Percentiles rank a stretch among this genome's conserved stretches.
phyloP scores from a whole-genome alignment of 1,140 invertebrate species.

The Diachasma alloeum region DNA sequence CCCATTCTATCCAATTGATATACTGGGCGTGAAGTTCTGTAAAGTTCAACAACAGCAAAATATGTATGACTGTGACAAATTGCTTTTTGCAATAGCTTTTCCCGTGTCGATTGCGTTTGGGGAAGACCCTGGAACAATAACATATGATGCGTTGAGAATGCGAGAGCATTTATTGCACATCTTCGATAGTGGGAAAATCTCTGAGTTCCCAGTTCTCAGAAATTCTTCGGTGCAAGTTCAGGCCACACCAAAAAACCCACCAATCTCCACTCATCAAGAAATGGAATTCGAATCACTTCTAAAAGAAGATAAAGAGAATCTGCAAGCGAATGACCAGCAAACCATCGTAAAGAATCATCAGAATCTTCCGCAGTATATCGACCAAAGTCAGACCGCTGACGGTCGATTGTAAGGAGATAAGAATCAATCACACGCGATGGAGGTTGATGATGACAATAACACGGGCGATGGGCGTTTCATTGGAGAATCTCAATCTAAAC shows the following conservation, averaged over 20 bases:
- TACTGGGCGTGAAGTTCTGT: too few species aligned
- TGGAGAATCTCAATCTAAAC: neutral
- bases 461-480: neutral
- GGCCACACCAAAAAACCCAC: too few species aligned
- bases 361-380: too few species aligned
- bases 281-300: neutral
- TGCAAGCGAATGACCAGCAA: neutral
- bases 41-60: constrained; percentile 15
- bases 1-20: constrained; percentile 7
- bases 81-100: constrained; percentile 13
- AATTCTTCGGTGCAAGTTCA: neutral
- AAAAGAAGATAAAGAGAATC: neutral
- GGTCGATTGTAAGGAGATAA: neutral
- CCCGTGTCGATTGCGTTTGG: too few species aligned
- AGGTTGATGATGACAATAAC: too few species aligned
- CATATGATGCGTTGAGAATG: too few species aligned
- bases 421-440: neutral
- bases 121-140: too few species aligned
- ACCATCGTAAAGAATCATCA: too few species aligned
- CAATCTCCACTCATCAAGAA: neutral
- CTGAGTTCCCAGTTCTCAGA: neutral
- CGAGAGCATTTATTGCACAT: too few species aligned
- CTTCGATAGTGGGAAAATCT: neutral
- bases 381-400: neutral
- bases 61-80: constrained; percentile 2